These are phyloP conservation scores for Ophioninae sp. DNA, from an alignment of 2,888 invertebrate genomes.

Conservation along the genomic window DNA sequence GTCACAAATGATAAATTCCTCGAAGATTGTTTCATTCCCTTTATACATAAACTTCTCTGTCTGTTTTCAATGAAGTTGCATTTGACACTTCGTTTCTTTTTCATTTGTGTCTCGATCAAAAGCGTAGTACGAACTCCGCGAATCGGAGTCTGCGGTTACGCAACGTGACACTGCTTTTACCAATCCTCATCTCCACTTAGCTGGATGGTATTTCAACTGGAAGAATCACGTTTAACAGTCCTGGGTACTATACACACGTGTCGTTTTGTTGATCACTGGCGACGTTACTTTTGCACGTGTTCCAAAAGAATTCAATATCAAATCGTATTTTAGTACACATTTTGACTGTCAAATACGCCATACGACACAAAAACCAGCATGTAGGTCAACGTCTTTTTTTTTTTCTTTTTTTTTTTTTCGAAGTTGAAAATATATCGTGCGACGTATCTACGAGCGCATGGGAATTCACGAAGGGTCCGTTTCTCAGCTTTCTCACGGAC, in stretches of 20 bases:
- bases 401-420: too few relatives aligned
- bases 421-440: too few relatives aligned
- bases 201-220: background rate
- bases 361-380: background rate
- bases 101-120: slow-evolving; percentile 4
- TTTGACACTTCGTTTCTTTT: slow-evolving; percentile 21
- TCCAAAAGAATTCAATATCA: background rate
- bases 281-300: background rate
- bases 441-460: too few relatives aligned
- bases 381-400: too few relatives aligned
- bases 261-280: background rate
- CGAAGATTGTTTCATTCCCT: background rate
- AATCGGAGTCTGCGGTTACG: slow-evolving; percentile 14
- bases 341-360: too few relatives aligned
- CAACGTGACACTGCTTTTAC: slow-evolving; percentile 26
- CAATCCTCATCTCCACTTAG: background rate
- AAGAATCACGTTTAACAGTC: slow-evolving; percentile 14
- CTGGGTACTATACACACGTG: background rate
- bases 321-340: too few relatives aligned
- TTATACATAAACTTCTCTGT: background rate
- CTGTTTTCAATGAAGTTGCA: background rate
- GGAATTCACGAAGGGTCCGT: too few relatives aligned
- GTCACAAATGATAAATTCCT: background rate
- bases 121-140: background rate
- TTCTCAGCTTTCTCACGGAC: too few relatives aligned